Conservation (phyloP, 2,797 vertebrate genomes). For the Chelonia mydas region DNA sequence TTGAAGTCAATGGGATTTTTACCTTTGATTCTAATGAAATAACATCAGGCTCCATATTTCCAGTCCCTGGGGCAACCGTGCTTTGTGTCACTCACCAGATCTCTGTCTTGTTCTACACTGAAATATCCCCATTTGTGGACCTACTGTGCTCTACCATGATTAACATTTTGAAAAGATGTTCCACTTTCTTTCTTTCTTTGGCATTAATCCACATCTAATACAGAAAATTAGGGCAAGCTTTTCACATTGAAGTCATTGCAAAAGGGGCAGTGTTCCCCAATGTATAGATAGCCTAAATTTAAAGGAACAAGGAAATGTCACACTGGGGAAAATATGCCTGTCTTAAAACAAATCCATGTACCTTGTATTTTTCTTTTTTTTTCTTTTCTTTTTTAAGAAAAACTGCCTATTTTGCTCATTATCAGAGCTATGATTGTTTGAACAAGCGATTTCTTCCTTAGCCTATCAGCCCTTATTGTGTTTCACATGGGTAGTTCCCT, state of each 20-base stretch:
- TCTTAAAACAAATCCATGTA: background rate
- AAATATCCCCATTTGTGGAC: background rate
- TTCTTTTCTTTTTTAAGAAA: constrained; percentile 14
- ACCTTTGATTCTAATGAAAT: background rate
- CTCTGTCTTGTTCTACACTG: background rate
- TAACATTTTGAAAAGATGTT: background rate
- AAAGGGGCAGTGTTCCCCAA: background rate
- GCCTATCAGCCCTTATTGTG: constrained; percentile 47
- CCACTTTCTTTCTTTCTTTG: background rate
- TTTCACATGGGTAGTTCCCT: background rate
- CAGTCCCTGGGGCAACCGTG: background rate
- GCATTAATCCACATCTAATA: background rate
- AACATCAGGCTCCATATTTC: background rate
- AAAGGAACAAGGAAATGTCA: background rate
- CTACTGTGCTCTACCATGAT: background rate
- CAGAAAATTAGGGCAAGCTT: background rate
- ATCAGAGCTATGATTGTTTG: constrained; percentile 61
- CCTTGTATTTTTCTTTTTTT: background rate
- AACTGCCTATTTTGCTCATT: constrained; percentile 55
- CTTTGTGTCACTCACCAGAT: background rate
- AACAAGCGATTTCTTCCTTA: constrained; percentile 53
- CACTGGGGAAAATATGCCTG: background rate
- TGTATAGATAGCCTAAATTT: background rate
- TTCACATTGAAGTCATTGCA: background rate
- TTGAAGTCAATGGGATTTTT: background rate